Conservation (phyloP, 2,797 vertebrate species). For the Crypturellus tataupa region DNA sequence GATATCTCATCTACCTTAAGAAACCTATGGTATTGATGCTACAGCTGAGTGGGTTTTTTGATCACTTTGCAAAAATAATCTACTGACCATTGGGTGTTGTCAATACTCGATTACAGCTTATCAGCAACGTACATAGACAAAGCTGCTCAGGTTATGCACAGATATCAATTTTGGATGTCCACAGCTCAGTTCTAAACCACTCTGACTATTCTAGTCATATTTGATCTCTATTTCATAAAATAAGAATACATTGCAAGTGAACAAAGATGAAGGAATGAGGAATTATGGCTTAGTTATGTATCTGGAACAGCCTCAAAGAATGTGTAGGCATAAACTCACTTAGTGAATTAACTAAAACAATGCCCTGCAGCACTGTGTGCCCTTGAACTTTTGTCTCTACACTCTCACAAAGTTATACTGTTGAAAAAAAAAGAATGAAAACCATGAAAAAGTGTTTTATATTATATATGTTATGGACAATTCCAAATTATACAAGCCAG, state of each 20-base stretch:
- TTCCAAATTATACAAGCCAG: not conserved
- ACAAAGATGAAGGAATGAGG: not conserved
- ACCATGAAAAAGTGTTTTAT: not conserved
- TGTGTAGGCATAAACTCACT: conserved; percentile 26
- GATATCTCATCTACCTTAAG: not conserved
- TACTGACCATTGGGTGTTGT: not conserved
- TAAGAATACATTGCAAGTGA: not conserved
- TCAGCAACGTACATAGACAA: not conserved
- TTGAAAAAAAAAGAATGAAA: not conserved
- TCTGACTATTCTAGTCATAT: not conserved
- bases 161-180: not conserved
- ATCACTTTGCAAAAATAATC: not conserved
- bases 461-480: not conserved
- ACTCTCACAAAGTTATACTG: not conserved
- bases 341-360: conserved; percentile 46
- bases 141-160: not conserved
- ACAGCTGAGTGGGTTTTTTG: not conserved
- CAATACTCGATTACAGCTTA: not conserved
- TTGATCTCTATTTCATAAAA: conserved; percentile 1
- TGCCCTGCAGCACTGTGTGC: not conserved
- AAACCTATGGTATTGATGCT: not conserved
- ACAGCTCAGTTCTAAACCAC: not conserved
- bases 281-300: not conserved
- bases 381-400: not conserved
- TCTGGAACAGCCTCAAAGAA: conserved; percentile 35